phyloP scores from a whole-genome alignment of 2,888 invertebrate species.

The Timema cristinae region DNA sequence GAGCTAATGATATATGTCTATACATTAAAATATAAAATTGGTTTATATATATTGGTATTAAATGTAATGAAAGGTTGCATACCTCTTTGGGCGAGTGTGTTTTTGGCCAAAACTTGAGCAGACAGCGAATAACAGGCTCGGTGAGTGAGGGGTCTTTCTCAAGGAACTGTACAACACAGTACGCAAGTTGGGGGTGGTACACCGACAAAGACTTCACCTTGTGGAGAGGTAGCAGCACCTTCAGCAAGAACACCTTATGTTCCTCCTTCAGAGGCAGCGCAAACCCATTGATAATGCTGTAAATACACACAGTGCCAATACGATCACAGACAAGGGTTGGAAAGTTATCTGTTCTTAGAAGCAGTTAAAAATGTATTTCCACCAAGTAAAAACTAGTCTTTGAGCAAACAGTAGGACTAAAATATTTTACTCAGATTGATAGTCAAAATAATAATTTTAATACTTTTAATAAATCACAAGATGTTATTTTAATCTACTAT shows the following conservation, averaged over 20 bases:
- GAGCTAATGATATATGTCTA: no score
- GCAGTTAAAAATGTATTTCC: no score
- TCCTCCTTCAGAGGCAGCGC: constrained; percentile 97
- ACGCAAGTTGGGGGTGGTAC: constrained; percentile 96
- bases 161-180: constrained; percentile 98
- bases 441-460: no score
- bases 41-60: no score
- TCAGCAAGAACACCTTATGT: constrained; percentile 93
- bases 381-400: no score
- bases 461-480: no score
- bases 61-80: constrained; percentile 21
- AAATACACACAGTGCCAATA: constrained; percentile 28
- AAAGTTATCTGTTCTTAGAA: no score
- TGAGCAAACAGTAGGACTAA: no score
- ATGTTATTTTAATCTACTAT: no score
- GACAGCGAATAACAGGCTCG: constrained; percentile 88
- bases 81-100: constrained; percentile 97
- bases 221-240: constrained; percentile 90
- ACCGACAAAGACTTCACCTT: constrained; percentile 94
- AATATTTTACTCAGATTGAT: no score
- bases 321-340: no score
- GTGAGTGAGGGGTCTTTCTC: constrained; percentile 96
- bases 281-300: constrained; percentile 97
- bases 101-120: constrained; percentile 98
- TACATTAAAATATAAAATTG: no score